A percentile compares a stretch with the other conserved stretches of the same genome.
These are phyloP conservation scores for Lemur catta DNA, from an alignment of 2,797 vertebrate species.

Conservation along the genomic window DNA sequence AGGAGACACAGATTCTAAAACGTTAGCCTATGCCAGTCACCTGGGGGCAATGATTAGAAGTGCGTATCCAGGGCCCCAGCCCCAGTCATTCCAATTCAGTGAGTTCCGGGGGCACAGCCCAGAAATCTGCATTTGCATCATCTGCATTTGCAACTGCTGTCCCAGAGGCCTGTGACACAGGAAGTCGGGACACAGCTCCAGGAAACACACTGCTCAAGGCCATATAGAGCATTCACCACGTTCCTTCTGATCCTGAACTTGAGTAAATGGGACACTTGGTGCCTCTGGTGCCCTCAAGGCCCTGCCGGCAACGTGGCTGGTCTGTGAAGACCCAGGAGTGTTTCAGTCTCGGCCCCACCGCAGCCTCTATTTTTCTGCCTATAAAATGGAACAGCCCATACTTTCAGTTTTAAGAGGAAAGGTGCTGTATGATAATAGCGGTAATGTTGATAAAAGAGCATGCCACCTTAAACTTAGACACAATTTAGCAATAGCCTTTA, in stretches of 20 bases:
- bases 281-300: not conserved
- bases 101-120: not conserved
- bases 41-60: not conserved
- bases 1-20: not conserved
- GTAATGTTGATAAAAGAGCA: not conserved
- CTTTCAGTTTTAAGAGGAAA: not conserved
- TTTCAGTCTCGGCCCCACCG: not conserved
- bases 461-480: not conserved
- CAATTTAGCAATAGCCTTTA: not conserved
- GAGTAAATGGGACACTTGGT: not conserved
- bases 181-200: not conserved
- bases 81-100: not conserved
- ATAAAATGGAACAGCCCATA: not conserved
- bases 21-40: not conserved
- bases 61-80: not conserved
- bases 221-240: accelerated
- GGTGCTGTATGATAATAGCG: not conserved
- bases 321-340: not conserved
- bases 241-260: not conserved
- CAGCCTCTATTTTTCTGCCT: not conserved
- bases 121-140: not conserved
- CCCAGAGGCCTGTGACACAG: not conserved
- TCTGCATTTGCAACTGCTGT: not conserved
- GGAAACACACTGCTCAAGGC: not conserved
- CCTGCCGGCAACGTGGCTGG: not conserved